phyloP scores from a whole-genome alignment of 2,888 invertebrate species.

The Drosophila prolongata region DNA sequence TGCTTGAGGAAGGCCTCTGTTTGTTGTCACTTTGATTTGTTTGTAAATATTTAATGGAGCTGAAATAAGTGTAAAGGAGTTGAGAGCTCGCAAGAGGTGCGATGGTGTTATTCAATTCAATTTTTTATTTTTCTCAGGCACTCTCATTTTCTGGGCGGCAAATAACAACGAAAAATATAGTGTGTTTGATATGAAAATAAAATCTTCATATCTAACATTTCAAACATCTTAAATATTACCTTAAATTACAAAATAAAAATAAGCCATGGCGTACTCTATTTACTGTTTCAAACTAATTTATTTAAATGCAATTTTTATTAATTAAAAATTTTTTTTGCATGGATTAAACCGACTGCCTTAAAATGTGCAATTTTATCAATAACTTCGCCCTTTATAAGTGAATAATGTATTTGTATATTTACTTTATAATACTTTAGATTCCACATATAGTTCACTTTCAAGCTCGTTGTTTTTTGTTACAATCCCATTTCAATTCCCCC shows the following conservation, averaged over 20 bases:
- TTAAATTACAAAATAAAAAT: too few species aligned
- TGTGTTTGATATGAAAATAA: too few species aligned
- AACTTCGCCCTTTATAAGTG: background rate
- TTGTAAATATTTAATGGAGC: slow-evolving; percentile 76
- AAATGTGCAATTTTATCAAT: background rate
- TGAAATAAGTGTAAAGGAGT: slow-evolving; percentile 54
- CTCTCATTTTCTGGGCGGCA: background rate
- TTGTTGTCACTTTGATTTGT: slow-evolving; percentile 74
- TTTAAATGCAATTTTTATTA: background rate
- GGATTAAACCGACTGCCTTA: background rate
- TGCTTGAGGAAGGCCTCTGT: slow-evolving; percentile 48
- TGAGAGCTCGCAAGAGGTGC: slow-evolving; percentile 9
- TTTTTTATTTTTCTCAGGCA: slow-evolving; percentile 4
- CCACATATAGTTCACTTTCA: slow-evolving; percentile 6
- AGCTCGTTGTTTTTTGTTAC: slow-evolving; percentile 7
- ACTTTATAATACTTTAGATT: slow-evolving; percentile 4
- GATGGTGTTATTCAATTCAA: slow-evolving; percentile 5
- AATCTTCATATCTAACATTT: too few species aligned
- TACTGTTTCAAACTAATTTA: background rate
- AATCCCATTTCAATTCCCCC: slow-evolving; percentile 36
- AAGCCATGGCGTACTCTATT: too few species aligned
- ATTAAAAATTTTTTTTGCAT: background rate
- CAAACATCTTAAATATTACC: too few species aligned
- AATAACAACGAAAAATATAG: too few species aligned
- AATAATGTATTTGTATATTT: background rate